Evolutionary conservation across 2,888 invertebrate genomes (phyloP).

Genomic region (Aquatica leii): DNA sequence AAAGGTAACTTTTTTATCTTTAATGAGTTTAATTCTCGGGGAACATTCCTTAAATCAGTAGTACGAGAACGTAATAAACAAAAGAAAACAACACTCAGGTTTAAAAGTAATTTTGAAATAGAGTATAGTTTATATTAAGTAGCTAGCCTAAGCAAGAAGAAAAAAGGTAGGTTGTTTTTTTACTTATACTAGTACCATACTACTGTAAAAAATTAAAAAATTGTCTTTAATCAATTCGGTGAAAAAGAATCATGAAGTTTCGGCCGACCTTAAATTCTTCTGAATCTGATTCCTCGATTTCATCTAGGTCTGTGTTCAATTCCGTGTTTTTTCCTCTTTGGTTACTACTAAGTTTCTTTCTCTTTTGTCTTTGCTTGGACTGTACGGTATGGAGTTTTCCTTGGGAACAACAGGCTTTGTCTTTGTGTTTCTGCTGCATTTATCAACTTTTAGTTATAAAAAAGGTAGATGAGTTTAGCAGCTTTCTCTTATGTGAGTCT

Average conservation of each 20-base stretch:
- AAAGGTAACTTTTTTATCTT: not conserved
- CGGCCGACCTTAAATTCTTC: too few species aligned
- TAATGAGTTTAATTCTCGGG: not conserved
- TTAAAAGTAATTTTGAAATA: too few species aligned
- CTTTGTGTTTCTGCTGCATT: not conserved
- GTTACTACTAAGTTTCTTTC: too few species aligned
- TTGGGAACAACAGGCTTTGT: not conserved
- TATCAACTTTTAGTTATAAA: not conserved
- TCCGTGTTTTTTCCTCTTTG: not conserved
- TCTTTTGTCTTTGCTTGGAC: too few species aligned
- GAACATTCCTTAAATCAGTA: not conserved
- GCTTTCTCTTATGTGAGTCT: too few species aligned
- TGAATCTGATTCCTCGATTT: not conserved
- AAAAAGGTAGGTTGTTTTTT: constrained; percentile 2
- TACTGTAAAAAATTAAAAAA: not conserved
- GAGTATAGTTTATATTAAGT: too few species aligned
- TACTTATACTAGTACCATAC: too few species aligned
- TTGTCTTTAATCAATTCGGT: not conserved
- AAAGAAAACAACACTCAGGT: too few species aligned
- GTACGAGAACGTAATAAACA: not conserved
- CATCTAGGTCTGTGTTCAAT: not conserved
- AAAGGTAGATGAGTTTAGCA: too few species aligned
- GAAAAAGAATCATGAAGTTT: constrained; percentile 1
- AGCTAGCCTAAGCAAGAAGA: not conserved
- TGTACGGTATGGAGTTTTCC: not conserved